Base-by-base conservation (phyloP, 1,140 invertebrate genomes). In the Drosophila biarmipes region DNA sequence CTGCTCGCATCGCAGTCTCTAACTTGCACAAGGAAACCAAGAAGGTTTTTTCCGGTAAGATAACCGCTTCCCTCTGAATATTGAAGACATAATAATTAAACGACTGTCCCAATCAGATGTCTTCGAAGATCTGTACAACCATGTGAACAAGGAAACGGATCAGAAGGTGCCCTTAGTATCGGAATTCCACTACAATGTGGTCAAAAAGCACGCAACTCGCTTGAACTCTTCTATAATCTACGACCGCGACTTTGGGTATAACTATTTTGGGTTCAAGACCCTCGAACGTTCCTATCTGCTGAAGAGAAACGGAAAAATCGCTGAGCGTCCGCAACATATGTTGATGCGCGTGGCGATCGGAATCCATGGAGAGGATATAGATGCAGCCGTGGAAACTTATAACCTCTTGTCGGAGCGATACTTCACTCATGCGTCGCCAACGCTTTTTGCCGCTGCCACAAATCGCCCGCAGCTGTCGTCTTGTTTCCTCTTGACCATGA, bases 231-330 rank as follows among this genome's bases (percentile, higher is more conserved):
- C 97, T 4, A 99, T 99, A 78, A 97, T 99, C 51, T 99, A 99
- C 93, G 98, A 99, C 87, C 94, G 99, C 76, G 99, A 99, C 93
- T 99, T 98, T 90, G 96, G 94, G 58, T 99, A 99, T 92, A 99
- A 98, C 91, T 99, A 99, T 92, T 99, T 99, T 95, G 99, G 98
- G 37, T 99, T 99, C 85, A 99, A 99, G 94, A 99, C 99, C 5
- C 93, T 99, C 48, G 99, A 99, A 91, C 93, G 97, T 66, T 99
- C 98, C 2, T 99, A 99, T 92, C 93, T 99, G 51, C 92, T 99
- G 19, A 98, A 98, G 92, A 98, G 99, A 54, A 95, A 98, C 92
- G 96, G 96, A 0, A 98, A 98, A 94, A 96, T 99, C 48, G 98
- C 95, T 6, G 99, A 99, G 92, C 94, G 99, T 42, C 99, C 99